Percentiles rank a stretch among this genome's conserved stretches.
Evolutionary conservation across 2,113 vertebrate species (phyloP).

Genomic region (Syngnathoides biaculeatus): DNA sequence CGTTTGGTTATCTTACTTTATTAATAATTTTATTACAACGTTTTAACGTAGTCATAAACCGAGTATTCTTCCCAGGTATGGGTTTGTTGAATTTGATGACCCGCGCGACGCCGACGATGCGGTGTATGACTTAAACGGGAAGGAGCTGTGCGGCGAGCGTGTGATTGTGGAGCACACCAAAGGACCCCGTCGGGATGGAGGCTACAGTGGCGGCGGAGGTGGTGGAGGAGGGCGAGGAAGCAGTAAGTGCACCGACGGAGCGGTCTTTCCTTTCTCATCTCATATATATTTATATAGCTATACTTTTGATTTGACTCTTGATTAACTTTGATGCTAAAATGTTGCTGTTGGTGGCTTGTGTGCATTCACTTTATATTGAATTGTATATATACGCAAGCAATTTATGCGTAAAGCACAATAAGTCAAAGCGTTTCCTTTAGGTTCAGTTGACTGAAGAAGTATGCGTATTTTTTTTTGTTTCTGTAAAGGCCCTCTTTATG

Average conservation of each 20-base stretch:
- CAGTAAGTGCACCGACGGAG: constrained; percentile 77
- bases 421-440: too few relatives aligned
- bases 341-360: constrained; percentile 65
- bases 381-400: too few relatives aligned
- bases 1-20: neutral
- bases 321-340: constrained; percentile 1
- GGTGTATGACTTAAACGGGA: constrained; percentile 94
- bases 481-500: too few relatives aligned
- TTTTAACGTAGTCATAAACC: neutral
- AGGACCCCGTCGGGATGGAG: constrained; percentile 83
- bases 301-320: neutral
- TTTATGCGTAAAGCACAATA: too few relatives aligned
- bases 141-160: constrained; percentile 92
- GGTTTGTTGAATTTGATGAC: constrained; percentile 97
- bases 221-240: constrained; percentile 60
- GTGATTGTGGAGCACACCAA: constrained; percentile 77
- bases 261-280: constrained; percentile 1
- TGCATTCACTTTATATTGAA: constrained; percentile 35
- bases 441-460: too few relatives aligned
- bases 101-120: constrained; percentile 94
- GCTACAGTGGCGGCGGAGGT: constrained; percentile 66
- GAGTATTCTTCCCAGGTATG: constrained; percentile 74
- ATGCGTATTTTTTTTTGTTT: too few relatives aligned
- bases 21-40: neutral
- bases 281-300: neutral